These are phyloP conservation scores for Scomber scombrus DNA, from an alignment of 2,113 vertebrate genomes.

Conservation along the genomic window DNA sequence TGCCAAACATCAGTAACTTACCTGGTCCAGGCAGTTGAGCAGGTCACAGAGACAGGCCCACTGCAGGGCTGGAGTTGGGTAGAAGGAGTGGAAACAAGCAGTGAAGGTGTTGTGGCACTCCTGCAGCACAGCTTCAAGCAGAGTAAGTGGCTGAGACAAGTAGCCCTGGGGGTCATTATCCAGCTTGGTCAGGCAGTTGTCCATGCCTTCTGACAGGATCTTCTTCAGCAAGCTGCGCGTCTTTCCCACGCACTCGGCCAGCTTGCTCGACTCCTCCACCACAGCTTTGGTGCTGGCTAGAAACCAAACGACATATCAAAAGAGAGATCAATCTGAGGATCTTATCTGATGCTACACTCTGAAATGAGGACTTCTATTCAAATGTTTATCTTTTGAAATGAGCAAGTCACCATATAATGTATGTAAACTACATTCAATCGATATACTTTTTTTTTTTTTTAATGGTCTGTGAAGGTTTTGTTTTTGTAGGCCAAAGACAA, in stretches of 20 bases:
- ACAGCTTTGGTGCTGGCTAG: conserved; percentile 94
- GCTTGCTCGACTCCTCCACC: conserved; percentile 97
- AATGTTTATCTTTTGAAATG: too few relatives aligned
- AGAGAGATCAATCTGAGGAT: conserved; percentile 1
- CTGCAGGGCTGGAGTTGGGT: conserved; percentile 96
- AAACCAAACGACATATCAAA: conserved; percentile 24
- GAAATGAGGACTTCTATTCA: background rate
- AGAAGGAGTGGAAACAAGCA: conserved; percentile 98
- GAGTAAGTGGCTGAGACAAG: conserved; percentile 94
- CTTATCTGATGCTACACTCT: background rate
- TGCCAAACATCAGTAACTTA: conserved; percentile 43
- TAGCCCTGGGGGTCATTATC: conserved; percentile 98
- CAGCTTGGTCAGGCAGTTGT: conserved; percentile 96
- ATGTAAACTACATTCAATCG: background rate
- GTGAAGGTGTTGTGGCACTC: conserved; percentile 99
- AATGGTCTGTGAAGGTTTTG: background rate
- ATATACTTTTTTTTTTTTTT: too few relatives aligned
- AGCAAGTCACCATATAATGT: background rate
- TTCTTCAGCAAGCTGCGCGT: conserved; percentile 97
- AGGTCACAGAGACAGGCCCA: conserved; percentile 99
- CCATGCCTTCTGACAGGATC: conserved; percentile 97
- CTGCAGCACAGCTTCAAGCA: conserved; percentile 96
- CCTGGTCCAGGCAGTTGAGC: conserved; percentile 98
- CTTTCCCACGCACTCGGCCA: conserved; percentile 98
- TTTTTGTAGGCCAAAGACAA: background rate